Conservation (phyloP, 2,888 invertebrate species). For the Notodonta ziczac region DNA sequence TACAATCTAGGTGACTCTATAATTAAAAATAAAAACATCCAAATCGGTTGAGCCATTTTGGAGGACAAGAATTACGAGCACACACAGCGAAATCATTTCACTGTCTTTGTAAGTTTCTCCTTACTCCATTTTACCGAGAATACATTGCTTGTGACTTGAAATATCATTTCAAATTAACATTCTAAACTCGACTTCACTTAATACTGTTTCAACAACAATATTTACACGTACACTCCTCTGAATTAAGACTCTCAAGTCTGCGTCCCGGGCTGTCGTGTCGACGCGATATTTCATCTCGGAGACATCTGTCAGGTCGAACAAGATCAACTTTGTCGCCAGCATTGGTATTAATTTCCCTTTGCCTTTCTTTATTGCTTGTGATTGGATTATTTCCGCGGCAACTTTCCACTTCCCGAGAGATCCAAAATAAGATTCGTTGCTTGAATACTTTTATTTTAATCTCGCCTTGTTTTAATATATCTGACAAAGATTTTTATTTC, state of each 20-base stretch:
- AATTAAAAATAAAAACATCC: too few relatives aligned
- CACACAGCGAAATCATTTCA: too few relatives aligned
- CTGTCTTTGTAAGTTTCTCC: background rate
- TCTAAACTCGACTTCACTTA: slow-evolving; percentile 1
- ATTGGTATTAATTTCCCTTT: slow-evolving; percentile 75
- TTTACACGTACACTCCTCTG: slow-evolving; percentile 38
- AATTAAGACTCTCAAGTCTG: slow-evolving; percentile 42
- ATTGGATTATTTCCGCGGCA: slow-evolving; percentile 77
- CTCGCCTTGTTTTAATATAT: slow-evolving; percentile 45
- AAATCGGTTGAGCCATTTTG: too few relatives aligned
- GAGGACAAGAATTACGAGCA: too few relatives aligned
- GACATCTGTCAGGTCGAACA: slow-evolving; percentile 73
- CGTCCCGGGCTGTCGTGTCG: slow-evolving; percentile 46
- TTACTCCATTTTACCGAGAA: background rate
- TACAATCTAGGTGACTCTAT: too few relatives aligned
- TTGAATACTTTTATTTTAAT: slow-evolving; percentile 52
- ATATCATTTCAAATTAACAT: slow-evolving; percentile 7
- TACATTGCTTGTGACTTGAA: background rate
- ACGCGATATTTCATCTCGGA: slow-evolving; percentile 69
- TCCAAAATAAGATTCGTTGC: slow-evolving; percentile 61
- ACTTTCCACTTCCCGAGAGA: slow-evolving; percentile 61
- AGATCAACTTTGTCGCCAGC: slow-evolving; percentile 71
- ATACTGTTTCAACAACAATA: slow-evolving; percentile 9
- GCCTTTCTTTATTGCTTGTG: slow-evolving; percentile 70
- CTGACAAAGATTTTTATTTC: slow-evolving; percentile 31